Conservation (phyloP, 2,888 invertebrate species). For the Lasioglossum malachurum region DNA sequence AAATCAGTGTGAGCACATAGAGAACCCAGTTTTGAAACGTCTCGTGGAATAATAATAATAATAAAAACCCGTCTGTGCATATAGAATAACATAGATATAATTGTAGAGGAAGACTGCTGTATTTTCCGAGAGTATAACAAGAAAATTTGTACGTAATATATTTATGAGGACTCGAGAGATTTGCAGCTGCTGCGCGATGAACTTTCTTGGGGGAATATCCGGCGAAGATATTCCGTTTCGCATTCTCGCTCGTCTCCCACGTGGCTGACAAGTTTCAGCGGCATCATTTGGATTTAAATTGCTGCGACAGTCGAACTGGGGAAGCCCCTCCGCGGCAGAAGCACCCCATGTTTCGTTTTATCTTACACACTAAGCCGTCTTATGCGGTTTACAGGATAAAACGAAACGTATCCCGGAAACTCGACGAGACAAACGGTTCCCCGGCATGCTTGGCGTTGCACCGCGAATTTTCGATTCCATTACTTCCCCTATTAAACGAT, state of each 20-base stretch:
- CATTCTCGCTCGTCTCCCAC: neutral
- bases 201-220: neutral
- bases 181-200: neutral
- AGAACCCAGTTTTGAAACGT: neutral
- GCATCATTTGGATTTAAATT: conserved; percentile 39
- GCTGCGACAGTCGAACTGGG: conserved; percentile 46
- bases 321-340: conserved; percentile 53
- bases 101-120: neutral
- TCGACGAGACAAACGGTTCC: conserved; percentile 27
- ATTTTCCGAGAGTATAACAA: neutral
- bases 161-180: neutral
- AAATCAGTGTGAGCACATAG: conserved; percentile 17
- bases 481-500: conserved; percentile 2
- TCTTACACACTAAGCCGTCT: conserved; percentile 53
- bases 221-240: neutral
- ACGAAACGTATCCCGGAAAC: conserved; percentile 42
- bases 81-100: neutral
- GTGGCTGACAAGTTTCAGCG: conserved; percentile 19
- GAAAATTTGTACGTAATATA: neutral
- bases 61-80: too few relatives aligned
- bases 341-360: conserved; percentile 52
- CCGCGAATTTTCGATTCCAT: conserved; percentile 16
- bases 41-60: too few relatives aligned
- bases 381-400: conserved; percentile 60
- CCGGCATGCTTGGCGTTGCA: neutral